Conservation (phyloP, 1,140 invertebrate species). For the Drosophila kurseongensis region DNA sequence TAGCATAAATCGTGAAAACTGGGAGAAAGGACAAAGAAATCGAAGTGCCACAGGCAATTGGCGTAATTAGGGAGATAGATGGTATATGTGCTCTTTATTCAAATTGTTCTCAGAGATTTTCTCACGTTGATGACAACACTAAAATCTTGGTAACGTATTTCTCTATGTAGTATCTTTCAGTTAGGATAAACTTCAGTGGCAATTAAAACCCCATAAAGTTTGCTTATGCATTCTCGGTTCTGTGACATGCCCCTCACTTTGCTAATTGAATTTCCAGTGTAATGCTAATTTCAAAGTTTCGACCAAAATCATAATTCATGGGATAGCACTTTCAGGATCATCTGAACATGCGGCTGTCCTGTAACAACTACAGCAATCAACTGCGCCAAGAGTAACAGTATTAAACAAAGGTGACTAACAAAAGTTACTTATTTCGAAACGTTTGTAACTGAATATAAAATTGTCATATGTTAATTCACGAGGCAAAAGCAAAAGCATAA, state of each 20-base stretch:
- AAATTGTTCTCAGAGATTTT: conserved; percentile 44
- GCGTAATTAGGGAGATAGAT: conserved; percentile 67
- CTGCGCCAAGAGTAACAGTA: conserved; percentile 24
- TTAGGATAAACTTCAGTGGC: conserved; percentile 5
- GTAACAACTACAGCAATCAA: conserved; percentile 19
- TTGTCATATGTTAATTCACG: conserved; percentile 64
- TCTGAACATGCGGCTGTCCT: neutral
- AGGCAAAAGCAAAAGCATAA: conserved; percentile 56
- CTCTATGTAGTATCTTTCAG: neutral
- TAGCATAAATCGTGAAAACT: conserved; percentile 66
- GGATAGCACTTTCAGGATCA: conserved; percentile 46
- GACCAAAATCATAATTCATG: conserved; percentile 55
- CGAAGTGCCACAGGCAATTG: conserved; percentile 67
- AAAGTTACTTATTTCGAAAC: conserved; percentile 60
- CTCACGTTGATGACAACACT: conserved; percentile 50
- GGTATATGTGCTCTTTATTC: neutral
- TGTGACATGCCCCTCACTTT: conserved; percentile 5
- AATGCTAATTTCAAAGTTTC: conserved; percentile 54
- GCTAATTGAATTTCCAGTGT: conserved; percentile 63
- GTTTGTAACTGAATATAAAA: conserved; percentile 70
- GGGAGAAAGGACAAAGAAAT: conserved; percentile 44
- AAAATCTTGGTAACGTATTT: conserved; percentile 1
- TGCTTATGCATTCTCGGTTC: neutral
- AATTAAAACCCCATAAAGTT: conserved; percentile 61
- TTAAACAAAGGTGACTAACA: conserved; percentile 24